Base-by-base conservation (phyloP, 2,888 invertebrate species). In the Eupithecia tripunctaria region DNA sequence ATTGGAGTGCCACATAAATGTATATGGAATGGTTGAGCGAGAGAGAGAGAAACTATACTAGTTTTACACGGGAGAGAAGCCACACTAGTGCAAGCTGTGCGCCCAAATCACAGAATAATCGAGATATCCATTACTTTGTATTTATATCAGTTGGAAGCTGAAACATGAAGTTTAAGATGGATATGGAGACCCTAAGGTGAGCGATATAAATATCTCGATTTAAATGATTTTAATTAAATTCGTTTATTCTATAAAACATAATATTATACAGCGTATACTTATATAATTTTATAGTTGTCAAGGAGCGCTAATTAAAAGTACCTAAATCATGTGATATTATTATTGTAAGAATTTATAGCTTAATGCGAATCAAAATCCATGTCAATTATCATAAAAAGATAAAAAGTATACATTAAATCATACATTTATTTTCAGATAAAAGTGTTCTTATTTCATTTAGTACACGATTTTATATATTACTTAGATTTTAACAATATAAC, bases 271-370 rank as follows among this genome's bases (percentile, higher is more conserved):
- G 29, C 3, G 29, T 29, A 4, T 8, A 36, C 36, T 36, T 4
- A 29, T 29, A 36, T 36, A 8, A 36, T 36, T 36, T 36, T 36
- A 36, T 36, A 36, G 36, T 36, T 36, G 1, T 36, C 36, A 36
- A 36, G 14, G 12, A 14, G 14, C 1, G 21, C 10, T 21, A 51
- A 51, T 21, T 25, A 5, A 25, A 56, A 51, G 51, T 56, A 56
- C 12, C 51, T 47, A 47, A 21, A 51, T 56, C 56, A 56, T 56
- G 72, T 68, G 72, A 71, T 67, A 71, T 67, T 71, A 63, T n/a
- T 8, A 25, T 56, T 71, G 14, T 38, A 63, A 67, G 27, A 41
- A 51, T 63, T 47, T 38, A 38, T 38, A 67, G 12, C 29, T 63
- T 56, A 59, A 64, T 7, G 25, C 25, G 12, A 25, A 59, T 14